Base-by-base conservation (phyloP, 2,888 invertebrate species). In the Xylota segnis region DNA sequence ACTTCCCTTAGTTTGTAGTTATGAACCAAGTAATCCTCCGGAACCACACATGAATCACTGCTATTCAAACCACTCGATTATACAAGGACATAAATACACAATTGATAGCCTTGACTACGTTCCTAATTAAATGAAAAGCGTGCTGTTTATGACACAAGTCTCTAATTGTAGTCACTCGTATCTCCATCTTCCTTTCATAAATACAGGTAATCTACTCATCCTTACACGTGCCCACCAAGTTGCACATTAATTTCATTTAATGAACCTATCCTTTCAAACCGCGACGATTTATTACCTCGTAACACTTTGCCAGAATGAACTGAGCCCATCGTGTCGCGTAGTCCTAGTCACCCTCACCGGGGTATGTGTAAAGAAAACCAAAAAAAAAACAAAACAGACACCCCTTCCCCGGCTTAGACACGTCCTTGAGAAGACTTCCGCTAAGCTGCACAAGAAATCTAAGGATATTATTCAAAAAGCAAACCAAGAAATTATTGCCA, bases 391-490 rank as follows among this genome's bases (percentile, higher is more conserved):
- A 5, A 34, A n/a, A n/a, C n/a, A 29, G n/a, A 68, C 50, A 47
- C 23, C 70, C 40, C 45, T 56, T 45, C 29, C 5, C 23, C 34
- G 6, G 18, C 14, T 0, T 50, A 40, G 50, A 50, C 10, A 29
- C 58, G 71, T 81, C 81, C 81, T 70, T 76, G 68, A 50, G 9
- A 66, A 47, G 14, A 56, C 54, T 66, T 52, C 78, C 56, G 40
- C 66, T 34, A 78, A 61, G 59, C 16, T 77, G 50, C 66, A 63
- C 50, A 61, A 74, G 54, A 29, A 83, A 83, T 77, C 45, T 72
- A 68, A 78, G 47, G 54, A 61, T 50, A 76, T 77, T 78, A 83
- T 68, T 74, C 56, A 74, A 56, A 83, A 70, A 59, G 61, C 63
- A 63, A 77, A 66, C 71, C 71, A 34, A 65, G 78, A 77, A 63